Percentiles rank a stretch among this genome's conserved stretches.
These are phyloP conservation scores for Clavelina lepadiformis DNA, from an alignment of 23 tunicate species.

Conservation along the genomic window DNA sequence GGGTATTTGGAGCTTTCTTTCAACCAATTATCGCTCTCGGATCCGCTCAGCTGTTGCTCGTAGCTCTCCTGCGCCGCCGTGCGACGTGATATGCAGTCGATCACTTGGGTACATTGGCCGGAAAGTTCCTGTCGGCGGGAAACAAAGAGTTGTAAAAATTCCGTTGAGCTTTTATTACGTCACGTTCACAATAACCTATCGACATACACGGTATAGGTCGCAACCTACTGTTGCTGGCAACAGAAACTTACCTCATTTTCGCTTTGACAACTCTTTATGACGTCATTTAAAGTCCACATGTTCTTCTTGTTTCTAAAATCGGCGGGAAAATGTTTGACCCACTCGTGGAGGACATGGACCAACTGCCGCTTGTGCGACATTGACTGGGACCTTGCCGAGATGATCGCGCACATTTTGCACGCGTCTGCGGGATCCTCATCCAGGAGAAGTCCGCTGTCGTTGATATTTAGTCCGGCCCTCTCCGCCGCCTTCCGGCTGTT, in stretches of 20 bases:
- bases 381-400: background rate
- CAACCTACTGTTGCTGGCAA: background rate
- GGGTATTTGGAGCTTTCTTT: conserved; percentile 31
- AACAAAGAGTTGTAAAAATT: too few relatives aligned
- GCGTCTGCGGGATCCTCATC: conserved; percentile 14
- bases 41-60: conserved; percentile 45
- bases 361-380: conserved; percentile 25
- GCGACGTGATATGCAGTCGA: conserved; percentile 58
- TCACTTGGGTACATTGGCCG: conserved; percentile 47
- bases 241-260: conserved; percentile 56
- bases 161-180: too few relatives aligned
- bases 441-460: conserved; percentile 45
- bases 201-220: background rate
- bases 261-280: conserved; percentile 42
- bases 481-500: background rate
- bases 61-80: conserved; percentile 57
- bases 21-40: conserved; percentile 24
- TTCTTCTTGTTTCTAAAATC: conserved; percentile 75
- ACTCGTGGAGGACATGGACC: conserved; percentile 62
- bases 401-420: conserved; percentile 12
- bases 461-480: conserved; percentile 6
- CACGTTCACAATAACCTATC: too few relatives aligned
- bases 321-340: conserved; percentile 91
- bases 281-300: conserved; percentile 53
- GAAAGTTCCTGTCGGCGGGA: conserved; percentile 44